Conservation (phyloP, 2,797 vertebrate species). For the Leptodactylus fallax region DNA sequence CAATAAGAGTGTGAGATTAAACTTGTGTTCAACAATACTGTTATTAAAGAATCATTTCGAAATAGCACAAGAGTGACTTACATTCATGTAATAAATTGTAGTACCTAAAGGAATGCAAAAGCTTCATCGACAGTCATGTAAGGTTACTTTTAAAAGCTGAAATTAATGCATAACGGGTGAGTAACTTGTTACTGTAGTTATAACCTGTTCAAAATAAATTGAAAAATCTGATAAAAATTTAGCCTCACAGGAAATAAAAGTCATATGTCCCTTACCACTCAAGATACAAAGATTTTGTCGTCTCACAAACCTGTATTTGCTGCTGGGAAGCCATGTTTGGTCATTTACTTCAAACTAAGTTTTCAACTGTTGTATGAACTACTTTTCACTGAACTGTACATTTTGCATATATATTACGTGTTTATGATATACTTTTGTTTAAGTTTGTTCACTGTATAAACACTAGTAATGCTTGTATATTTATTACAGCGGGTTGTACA, state of each 20-base stretch:
- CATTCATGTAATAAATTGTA: background rate
- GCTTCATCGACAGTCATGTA: background rate
- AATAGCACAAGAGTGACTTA: background rate
- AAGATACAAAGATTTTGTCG: background rate
- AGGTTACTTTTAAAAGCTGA: background rate
- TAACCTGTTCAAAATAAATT: background rate
- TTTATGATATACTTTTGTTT: no score
- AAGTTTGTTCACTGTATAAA: no score
- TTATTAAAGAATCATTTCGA: slow-evolving; percentile 32
- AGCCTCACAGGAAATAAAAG: background rate
- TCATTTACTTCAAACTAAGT: no score
- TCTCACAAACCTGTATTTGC: background rate
- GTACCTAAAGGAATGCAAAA: background rate
- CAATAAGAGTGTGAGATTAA: slow-evolving; percentile 49
- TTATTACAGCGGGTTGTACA: no score
- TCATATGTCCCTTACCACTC: background rate
- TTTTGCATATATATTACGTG: no score
- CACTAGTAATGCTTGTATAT: no score
- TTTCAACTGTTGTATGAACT: no score
- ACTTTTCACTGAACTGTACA: no score
- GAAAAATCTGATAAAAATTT: background rate
- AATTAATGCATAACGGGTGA: no score
- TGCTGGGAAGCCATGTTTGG: no score
- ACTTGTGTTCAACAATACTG: slow-evolving; percentile 44
- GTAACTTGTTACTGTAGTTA: background rate